phyloP scores from a whole-genome alignment of 1,140 invertebrate species.

The Proctacanthus coquilletti region DNA sequence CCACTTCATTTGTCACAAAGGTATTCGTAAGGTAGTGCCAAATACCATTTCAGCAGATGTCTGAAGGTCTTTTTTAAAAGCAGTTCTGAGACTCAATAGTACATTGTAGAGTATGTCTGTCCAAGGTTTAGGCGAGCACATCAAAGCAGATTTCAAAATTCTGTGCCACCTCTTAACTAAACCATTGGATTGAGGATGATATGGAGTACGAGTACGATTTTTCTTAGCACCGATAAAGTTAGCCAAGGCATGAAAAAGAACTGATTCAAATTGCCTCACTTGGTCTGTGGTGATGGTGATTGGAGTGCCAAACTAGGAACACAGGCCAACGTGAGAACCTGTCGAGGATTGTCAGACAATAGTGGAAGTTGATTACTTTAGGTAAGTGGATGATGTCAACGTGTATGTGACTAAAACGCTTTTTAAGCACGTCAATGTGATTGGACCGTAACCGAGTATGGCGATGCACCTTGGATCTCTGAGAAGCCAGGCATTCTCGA shows the following conservation, averaged over 20 bases:
- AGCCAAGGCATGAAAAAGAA: conserved; percentile 11
- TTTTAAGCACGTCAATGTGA: neutral
- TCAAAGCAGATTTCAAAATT: conserved; percentile 22
- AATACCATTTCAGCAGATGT: conserved; percentile 23
- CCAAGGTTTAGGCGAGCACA: conserved; percentile 12
- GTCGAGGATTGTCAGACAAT: conserved; percentile 17
- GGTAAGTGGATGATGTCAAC: conserved; percentile 18
- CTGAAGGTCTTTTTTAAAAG: conserved; percentile 16
- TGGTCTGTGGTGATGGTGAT: conserved; percentile 18
- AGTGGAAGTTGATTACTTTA: conserved; percentile 6
- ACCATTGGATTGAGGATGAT: conserved; percentile 23
- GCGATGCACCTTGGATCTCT: conserved; percentile 14
- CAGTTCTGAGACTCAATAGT: conserved; percentile 17
- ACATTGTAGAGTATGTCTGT: conserved; percentile 16
- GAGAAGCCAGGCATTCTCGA: conserved; percentile 12
- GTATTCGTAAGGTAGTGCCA: conserved; percentile 19
- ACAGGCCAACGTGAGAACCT: conserved; percentile 26
- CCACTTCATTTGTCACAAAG: too few species aligned
- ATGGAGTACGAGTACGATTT: conserved; percentile 15
- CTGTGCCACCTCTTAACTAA: conserved; percentile 22
- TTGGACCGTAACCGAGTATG: conserved; percentile 6
- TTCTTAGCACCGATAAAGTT: conserved; percentile 9
- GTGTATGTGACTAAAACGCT: conserved; percentile 12
- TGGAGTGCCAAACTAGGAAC: conserved; percentile 12
- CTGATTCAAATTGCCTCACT: conserved; percentile 20